phyloP scores from a whole-genome alignment of 2,888 invertebrate species.

The Aspidiotus rigidus region DNA sequence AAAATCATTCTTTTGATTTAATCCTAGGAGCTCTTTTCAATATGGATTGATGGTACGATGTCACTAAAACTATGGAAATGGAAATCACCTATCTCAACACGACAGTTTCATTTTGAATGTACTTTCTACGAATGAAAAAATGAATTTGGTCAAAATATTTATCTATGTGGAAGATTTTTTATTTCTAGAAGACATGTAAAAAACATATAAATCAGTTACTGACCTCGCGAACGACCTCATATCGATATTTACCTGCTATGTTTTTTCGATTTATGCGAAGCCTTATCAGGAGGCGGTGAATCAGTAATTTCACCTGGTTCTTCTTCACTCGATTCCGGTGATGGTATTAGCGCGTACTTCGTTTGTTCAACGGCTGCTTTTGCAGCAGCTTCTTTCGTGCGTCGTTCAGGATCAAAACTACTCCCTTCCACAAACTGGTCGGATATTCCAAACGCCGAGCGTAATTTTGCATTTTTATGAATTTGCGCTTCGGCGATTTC shows the following conservation, averaged over 20 bases:
- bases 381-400: slow-evolving; percentile 47
- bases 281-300: slow-evolving; percentile 6
- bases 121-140: no score
- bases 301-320: neutral
- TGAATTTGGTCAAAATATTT: no score
- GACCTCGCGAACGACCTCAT: no score
- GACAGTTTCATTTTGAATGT: no score
- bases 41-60: no score
- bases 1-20: no score
- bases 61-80: no score
- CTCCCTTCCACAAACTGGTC: slow-evolving; percentile 89
- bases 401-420: slow-evolving; percentile 74
- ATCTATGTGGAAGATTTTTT: no score
- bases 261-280: slow-evolving; percentile 25
- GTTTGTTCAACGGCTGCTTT: slow-evolving; percentile 23
- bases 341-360: slow-evolving; percentile 24
- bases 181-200: no score
- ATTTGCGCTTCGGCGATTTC: slow-evolving; percentile 92
- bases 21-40: no score
- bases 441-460: slow-evolving; percentile 90
- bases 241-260: slow-evolving; percentile 10
- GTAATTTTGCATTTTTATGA: slow-evolving; percentile 84
- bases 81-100: no score
- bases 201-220: no score
- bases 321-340: slow-evolving; percentile 8